Evolutionary conservation across 2,797 vertebrate species (phyloP), one percentile per base, ranked within the genome.

Genomic region (Salmo trutta): DNA sequence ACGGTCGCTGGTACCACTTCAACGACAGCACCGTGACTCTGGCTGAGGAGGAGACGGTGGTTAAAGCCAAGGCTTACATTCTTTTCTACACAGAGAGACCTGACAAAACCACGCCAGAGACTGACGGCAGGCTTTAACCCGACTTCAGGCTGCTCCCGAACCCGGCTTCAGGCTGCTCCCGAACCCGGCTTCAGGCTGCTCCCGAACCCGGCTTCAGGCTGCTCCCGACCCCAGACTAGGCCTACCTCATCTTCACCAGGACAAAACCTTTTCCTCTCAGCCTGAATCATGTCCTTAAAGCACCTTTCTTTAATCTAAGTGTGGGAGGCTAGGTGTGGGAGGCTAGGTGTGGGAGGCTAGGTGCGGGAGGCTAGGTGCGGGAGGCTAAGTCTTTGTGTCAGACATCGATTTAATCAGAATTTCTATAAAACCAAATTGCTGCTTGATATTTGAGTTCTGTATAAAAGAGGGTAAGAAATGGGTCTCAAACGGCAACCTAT

Each of bases 11-110:
- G 98, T 99, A 97, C 94, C 98, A 99, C 86, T 99, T 99, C 93
- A 99, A 99, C 0, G 98, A 99, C 95, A 98, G 98, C 89, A 99
- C 98, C 31, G 98, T 99, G 75, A 98, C 96, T 31, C 86, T 96
- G 92, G 96, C 96, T 0, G 96, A 93, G 0, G 98, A 99, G 86
- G 97, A 99, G 79, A 93, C 96, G 0, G 97, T 99, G 86, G 93
- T 90, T 80, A 99, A 98, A 89, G 97, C 98, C 84, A 99, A 99
- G 93, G 98, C 98, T 80, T 99, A 99, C 89, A 98, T 99, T 90
- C 96, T 99, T 41, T 99, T 99, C 88, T 99, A 98, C 0, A 96
- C 96, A 84, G 97, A 97, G 87, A 95, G 93, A 76, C 95, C 94
- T 80, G 92, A 93, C 69, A 72, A 33, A 56, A 54, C 80, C 5